Percentiles rank a stretch among this genome's conserved stretches.
These are phyloP conservation scores for Vultur gryphus DNA, from an alignment of 2,797 vertebrate species.

Conservation along the genomic window DNA sequence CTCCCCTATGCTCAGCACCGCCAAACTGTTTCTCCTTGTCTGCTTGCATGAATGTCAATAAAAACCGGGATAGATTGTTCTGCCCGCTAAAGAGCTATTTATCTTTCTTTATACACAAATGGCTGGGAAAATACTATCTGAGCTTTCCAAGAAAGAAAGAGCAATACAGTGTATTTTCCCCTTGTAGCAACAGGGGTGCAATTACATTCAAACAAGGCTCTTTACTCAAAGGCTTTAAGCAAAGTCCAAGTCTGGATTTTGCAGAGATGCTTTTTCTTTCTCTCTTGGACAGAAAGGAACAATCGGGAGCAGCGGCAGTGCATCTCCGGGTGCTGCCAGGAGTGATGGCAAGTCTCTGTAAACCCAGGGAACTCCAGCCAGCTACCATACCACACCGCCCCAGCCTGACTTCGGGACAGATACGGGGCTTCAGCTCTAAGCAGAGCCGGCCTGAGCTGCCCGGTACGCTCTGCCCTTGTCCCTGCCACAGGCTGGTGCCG, in stretches of 20 bases:
- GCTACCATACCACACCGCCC: background rate
- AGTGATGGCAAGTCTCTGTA: background rate
- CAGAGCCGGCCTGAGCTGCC: background rate
- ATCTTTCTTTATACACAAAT: constrained; percentile 53
- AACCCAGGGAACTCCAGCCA: background rate
- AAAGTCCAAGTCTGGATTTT: constrained; percentile 56
- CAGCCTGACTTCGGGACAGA: background rate
- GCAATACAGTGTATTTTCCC: constrained; percentile 55
- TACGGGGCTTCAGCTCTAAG: background rate
- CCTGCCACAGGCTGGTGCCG: fast-evolving
- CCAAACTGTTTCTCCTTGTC: constrained; percentile 33
- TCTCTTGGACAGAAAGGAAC: constrained; percentile 22
- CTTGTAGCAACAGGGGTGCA: constrained; percentile 61
- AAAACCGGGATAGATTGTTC: constrained; percentile 35
- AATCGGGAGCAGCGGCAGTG: background rate
- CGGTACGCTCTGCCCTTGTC: background rate
- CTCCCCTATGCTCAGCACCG: background rate
- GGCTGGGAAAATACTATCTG: constrained; percentile 60
- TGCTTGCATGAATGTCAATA: constrained; percentile 43
- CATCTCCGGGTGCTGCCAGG: background rate
- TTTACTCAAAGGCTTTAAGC: constrained; percentile 52
- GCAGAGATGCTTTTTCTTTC: constrained; percentile 33
- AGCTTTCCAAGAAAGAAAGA: constrained; percentile 55
- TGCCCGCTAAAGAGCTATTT: constrained; percentile 58
- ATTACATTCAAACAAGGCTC: constrained; percentile 62